Base-by-base conservation (phyloP, 2,113 vertebrate species). In the Ptychochromis oligacanthus region DNA sequence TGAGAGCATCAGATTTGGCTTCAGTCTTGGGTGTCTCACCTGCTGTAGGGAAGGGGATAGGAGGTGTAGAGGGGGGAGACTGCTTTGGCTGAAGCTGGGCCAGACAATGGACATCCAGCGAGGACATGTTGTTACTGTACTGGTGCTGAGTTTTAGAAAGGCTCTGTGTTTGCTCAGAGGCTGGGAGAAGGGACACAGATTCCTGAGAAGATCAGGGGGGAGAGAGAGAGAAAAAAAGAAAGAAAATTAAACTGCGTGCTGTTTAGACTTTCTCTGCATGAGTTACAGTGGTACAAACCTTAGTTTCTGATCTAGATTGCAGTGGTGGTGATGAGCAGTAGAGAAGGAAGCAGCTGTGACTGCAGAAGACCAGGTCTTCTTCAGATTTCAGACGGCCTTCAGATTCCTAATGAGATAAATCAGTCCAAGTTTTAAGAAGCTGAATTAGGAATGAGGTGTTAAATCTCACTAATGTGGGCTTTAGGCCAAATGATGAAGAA, bases 261-360 rank as follows among this genome's bases (percentile, higher is more conserved):
- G 57, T 24, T 76, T 52, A 34, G 6, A 81, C 11, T 38, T 55
- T 60, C 77, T 72, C 6, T 77, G 20, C 11, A 49, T 26, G 40
- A 11, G 10, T 59, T 36, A 22, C 10, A 22, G 13, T 13, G 2
- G 4, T 52, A 85, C 90, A 62, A 52, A 96, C 96, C 95, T 96
- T 95, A 24, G 91, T 80, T 67, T 95, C 93, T 54, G 90, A 76
- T 87, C 93, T 94, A 80, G 95, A 76, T 22, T 94, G 93, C 43
- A 92, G 24, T 7, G 91, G 56, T 18, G 94, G 18, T 10, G 91
- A 87, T 9, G 95, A 94, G 14, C 97, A 97, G 92, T 97, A 97
- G 76, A 99, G 97, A 87, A 98, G 92, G 87, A 98, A 98, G 95
- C 98, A 99, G 94, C 97, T 99, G 93, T 98, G 97, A 93, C 98